Evolutionary conservation across 2,797 vertebrate species (phyloP).

Genomic region (Gymnoscopelus microlampas): DNA sequence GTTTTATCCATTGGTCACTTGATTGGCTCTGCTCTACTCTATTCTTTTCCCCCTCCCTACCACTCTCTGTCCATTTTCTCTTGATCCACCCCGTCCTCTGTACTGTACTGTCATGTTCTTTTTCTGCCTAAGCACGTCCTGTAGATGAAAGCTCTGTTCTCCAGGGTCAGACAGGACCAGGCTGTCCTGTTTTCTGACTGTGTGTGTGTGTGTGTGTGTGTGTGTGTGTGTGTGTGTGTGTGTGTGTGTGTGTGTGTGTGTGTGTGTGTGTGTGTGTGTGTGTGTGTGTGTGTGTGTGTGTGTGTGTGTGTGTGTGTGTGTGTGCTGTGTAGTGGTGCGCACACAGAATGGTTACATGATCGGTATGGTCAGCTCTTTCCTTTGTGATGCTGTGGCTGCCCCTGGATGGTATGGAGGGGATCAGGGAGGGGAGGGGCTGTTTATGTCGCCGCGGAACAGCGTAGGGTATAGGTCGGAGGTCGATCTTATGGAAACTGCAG

Average conservation of each 20-base stretch:
- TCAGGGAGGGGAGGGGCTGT: constrained; percentile 46
- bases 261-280: background rate
- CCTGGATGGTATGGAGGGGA: constrained; percentile 45
- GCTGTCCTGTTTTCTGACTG: constrained; percentile 18
- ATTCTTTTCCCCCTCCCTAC: background rate
- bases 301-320: constrained; percentile 24
- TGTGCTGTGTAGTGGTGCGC: background rate
- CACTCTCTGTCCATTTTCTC: constrained; percentile 27
- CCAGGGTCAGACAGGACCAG: constrained; percentile 24
- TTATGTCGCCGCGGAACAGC: constrained; percentile 36
- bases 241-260: constrained; percentile 16
- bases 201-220: constrained; percentile 17
- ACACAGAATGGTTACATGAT: constrained; percentile 30
- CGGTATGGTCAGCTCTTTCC: constrained; percentile 66
- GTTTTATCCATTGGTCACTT: constrained; percentile 50
- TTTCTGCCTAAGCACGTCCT: constrained; percentile 36
- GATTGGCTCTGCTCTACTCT: constrained; percentile 44
- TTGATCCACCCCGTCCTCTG: constrained; percentile 9
- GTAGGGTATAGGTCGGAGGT: constrained; percentile 53
- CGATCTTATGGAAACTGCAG: constrained; percentile 57
- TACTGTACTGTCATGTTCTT: constrained; percentile 3
- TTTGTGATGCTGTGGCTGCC: constrained; percentile 64
- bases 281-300: constrained; percentile 17
- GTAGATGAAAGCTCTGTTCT: constrained; percentile 53
- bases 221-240: constrained; percentile 16